Evolutionary conservation across 2,113 vertebrate species (phyloP), one percentile per base, ranked within the genome.

Genomic region (Neotragus moschatus): DNA sequence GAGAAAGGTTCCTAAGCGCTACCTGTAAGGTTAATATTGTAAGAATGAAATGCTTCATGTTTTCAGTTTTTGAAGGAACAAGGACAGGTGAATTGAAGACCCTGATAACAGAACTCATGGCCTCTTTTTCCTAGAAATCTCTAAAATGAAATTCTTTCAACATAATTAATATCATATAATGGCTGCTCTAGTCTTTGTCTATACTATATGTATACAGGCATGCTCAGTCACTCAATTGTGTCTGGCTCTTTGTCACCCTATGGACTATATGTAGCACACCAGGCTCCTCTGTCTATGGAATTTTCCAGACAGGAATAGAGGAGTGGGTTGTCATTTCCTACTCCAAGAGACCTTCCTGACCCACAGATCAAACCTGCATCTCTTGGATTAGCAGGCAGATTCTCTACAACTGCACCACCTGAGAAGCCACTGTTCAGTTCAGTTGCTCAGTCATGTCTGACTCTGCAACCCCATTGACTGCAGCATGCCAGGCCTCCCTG

Each of bases 401-500:
- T 73, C 21, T 73, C 39, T 73, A 25, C 21, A 25, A 73, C 2
- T 73, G 66, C 3, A 25, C 21, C 11, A 73, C 36, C 66, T 73
- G 36, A 21, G 21, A 73, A 73, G 66, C 36, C 36, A 73, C 63
- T 36, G n/a, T 70, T 70, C n/a, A 70, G 66, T 70, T 70, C 19
- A 70, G 19, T 36, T 12, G 19, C n/a, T 70, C 66, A 36, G n/a
- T 70, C 2, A 0, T 36, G 9, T 70, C n/a, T 0, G 0, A 70
- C 9, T 36, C 10, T 70, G 10, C 19, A 3, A 36, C 9, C 17
- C 19, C 19, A 70, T 12, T n/a, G 19, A 70, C 19, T 36, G 5
- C 9, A 70, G n/a, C 66, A 70, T 0, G 2, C 66, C n/a, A 36
- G 17, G 66, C 66, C 66, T 70, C n/a, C 30, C 1, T 19, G 5